Evolutionary conservation across 2,113 vertebrate species (phyloP).

Genomic region (Crotalus helleri): DNA sequence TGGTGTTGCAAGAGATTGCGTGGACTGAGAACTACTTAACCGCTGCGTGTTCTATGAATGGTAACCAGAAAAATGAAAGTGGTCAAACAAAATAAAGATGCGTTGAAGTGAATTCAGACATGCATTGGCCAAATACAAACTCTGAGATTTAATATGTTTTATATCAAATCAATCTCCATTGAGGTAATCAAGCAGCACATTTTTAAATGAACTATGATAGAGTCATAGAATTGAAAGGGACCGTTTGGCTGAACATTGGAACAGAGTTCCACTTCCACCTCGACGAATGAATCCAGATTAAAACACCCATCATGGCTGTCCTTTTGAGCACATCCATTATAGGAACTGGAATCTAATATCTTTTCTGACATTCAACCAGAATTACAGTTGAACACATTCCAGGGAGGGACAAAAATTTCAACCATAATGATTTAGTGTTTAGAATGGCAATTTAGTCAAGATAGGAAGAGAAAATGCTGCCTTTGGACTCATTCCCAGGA

Average conservation of each 20-base stretch:
- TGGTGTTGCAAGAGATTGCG: slow-evolving; percentile 89
- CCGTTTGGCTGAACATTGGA: background rate
- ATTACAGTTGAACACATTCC: background rate
- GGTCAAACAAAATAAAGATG: background rate
- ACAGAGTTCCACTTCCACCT: background rate
- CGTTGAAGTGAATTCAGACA: slow-evolving; percentile 3
- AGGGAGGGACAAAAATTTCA: background rate
- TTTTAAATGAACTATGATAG: background rate
- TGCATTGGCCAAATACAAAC: background rate
- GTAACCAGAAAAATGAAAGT: slow-evolving; percentile 37
- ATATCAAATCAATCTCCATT: background rate
- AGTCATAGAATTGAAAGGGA: background rate
- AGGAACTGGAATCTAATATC: background rate
- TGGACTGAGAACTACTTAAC: slow-evolving; percentile 90
- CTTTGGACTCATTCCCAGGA: background rate
- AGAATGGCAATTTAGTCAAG: background rate
- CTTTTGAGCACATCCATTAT: background rate
- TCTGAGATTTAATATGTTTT: background rate
- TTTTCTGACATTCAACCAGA: background rate
- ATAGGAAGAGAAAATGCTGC: background rate
- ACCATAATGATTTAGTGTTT: background rate
- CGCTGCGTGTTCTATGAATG: slow-evolving; percentile 87
- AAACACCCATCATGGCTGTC: background rate
- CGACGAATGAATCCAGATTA: background rate
- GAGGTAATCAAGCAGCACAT: background rate